Percentiles rank a stretch among this genome's conserved stretches.
Evolutionary conservation across 2,888 invertebrate species (phyloP).

Genomic region (Synanthedon tipuliformis): DNA sequence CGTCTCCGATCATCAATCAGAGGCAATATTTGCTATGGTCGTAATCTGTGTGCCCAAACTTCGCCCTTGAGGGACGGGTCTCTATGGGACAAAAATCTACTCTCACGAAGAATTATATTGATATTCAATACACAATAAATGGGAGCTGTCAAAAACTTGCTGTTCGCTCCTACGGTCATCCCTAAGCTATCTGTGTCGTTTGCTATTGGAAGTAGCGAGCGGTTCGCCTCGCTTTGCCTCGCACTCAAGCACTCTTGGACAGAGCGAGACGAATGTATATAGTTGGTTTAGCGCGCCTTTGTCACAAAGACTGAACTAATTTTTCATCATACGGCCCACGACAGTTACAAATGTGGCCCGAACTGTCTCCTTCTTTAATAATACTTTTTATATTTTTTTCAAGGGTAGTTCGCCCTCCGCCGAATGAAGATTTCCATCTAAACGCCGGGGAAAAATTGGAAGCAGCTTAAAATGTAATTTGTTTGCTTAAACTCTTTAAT

Average conservation of each 20-base stretch:
- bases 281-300: conserved; percentile 65
- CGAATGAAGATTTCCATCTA: conserved; percentile 62
- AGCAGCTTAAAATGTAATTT: conserved; percentile 60
- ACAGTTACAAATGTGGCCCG: conserved; percentile 70
- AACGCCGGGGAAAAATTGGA: conserved; percentile 47
- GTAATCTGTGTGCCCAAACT: conserved; percentile 65
- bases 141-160: conserved; percentile 69
- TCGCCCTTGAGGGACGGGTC: conserved; percentile 46
- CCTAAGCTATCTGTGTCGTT: conserved; percentile 70
- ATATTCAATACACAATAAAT: conserved; percentile 72
- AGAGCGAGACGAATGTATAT: conserved; percentile 48
- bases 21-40: conserved; percentile 62
- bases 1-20: conserved; percentile 48
- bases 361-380: conserved; percentile 72
- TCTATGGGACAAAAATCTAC: conserved; percentile 65
- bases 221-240: conserved; percentile 26
- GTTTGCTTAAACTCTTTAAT: conserved; percentile 46
- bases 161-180: conserved; percentile 71
- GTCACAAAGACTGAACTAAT: conserved; percentile 69
- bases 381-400: conserved; percentile 67
- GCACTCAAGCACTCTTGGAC: conserved; percentile 13
- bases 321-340: conserved; percentile 71
- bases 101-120: conserved; percentile 69
- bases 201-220: conserved; percentile 60
- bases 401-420: conserved; percentile 63